Percentiles rank a stretch among this genome's conserved stretches.
Evolutionary conservation across 2,888 invertebrate genomes (phyloP).

Genomic region (Chymomyza caudatula): DNA sequence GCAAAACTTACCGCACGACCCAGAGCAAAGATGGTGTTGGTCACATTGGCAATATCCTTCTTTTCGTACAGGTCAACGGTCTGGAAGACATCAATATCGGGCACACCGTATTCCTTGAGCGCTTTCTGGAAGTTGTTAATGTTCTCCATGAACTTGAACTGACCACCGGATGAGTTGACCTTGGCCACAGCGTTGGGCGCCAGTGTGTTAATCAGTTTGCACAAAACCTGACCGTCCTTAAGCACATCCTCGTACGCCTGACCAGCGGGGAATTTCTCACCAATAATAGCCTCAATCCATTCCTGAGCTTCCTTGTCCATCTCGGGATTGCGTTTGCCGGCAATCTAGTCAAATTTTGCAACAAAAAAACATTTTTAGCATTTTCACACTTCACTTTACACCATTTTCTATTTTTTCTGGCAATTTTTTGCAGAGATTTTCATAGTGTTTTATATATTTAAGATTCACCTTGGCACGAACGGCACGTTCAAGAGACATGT

Average conservation of each 20-base stretch:
- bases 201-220: constrained; percentile 96
- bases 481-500: constrained; percentile 95
- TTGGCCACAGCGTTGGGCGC: constrained; percentile 92
- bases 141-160: constrained; percentile 99
- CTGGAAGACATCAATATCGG: constrained; percentile 95
- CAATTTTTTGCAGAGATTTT: constrained; percentile 5
- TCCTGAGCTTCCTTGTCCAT: constrained; percentile 92
- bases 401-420: constrained; percentile 18
- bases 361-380: constrained; percentile 21
- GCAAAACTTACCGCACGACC: constrained; percentile 88
- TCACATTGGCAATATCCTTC: constrained; percentile 92
- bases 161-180: constrained; percentile 95
- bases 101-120: constrained; percentile 91
- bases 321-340: constrained; percentile 88
- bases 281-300: constrained; percentile 93
- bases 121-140: constrained; percentile 94
- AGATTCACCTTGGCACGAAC: constrained; percentile 90
- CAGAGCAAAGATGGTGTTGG: constrained; percentile 90
- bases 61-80: constrained; percentile 98
- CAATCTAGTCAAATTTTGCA: constrained; percentile 81
- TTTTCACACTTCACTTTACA: constrained; percentile 6
- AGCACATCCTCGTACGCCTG: constrained; percentile 92
- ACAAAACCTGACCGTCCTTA: constrained; percentile 94
- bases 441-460: constrained; percentile 2
- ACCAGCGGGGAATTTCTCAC: constrained; percentile 91